Conservation (phyloP, 2,113 vertebrate genomes). For the Grus americana region DNA sequence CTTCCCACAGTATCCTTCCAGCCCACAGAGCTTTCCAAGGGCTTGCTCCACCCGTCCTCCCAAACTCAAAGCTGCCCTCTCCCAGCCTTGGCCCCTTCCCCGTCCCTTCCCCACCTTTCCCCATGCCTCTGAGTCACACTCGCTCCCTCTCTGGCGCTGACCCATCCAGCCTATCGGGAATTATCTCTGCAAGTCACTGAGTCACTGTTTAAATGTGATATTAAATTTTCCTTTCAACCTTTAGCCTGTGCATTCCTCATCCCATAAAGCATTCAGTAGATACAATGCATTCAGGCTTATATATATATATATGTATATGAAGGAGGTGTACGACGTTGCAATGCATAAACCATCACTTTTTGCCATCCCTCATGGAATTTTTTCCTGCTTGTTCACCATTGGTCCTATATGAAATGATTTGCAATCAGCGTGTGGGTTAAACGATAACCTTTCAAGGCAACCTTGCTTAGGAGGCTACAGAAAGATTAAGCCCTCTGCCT, state of each 20-base stretch:
- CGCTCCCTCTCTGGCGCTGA: background rate
- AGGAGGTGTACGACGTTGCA: background rate
- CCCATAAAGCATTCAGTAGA: background rate
- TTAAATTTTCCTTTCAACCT: constrained; percentile 5
- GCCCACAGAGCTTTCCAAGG: background rate
- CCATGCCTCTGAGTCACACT: background rate
- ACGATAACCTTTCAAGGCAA: background rate
- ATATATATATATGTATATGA: background rate
- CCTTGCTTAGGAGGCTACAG: background rate
- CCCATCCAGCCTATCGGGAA: rapidly evolving
- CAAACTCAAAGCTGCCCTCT: background rate
- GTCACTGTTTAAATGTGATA: background rate
- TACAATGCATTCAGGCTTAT: background rate
- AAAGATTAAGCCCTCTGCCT: background rate
- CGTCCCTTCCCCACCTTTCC: background rate
- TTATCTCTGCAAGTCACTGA: background rate
- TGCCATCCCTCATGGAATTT: background rate
- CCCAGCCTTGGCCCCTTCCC: background rate
- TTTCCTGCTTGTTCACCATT: background rate
- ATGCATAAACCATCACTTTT: background rate
- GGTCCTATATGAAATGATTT: background rate
- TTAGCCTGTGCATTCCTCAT: background rate
- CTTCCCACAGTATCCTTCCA: background rate
- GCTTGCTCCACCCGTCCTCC: background rate
- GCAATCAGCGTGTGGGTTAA: background rate